Evolutionary conservation across 2,797 vertebrate species (phyloP), one percentile per base, ranked within the genome.

Genomic region (Morelia viridis): DNA sequence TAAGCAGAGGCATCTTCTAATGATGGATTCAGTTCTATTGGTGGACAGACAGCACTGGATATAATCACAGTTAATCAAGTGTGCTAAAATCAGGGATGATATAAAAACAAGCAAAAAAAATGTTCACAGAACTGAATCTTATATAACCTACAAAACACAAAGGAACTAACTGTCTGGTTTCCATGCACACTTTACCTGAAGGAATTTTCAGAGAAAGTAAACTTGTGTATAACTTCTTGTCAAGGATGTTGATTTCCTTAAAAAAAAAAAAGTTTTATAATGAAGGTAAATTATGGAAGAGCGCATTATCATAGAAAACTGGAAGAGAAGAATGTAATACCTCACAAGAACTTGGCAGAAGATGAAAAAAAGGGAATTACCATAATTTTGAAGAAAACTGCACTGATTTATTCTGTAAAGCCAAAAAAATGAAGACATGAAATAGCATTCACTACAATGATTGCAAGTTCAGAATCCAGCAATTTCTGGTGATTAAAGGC

Each of bases 401-500:
- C 65, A 50, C 95, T 56, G 95, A 94, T 96, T 94, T 0, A 64
- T 91, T 92, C 35, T 94, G 57, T 90, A 94, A 90, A 92, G 19
- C 28, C 92, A 8, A 94, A 83, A 46, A 41, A 93, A 87, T 12
- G 92, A 92, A 93, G 58, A 93, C 22, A 95, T 93, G 19, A 95
- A 92, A 96, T 76, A 31, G 1, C 17, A 57, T 93, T 86, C 86
- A 41, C 91, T 90, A 89, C 1, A 90, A 90, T 93, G 92, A 58
- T 57, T 94, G 68, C 64, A 88, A 93, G 88, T 92, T 95, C 87
- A 92, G 13, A 76, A 84, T 85, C 12, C 13, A 90, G 7, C 61
- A 93, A 94, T 96, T 96, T 94, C 62, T 92, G 90, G 93, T 87
- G 90, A 94, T 93, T 96, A 94, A 92, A 93, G 85, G 17, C 65